Evolutionary conservation across 1,140 invertebrate species (phyloP).

Genomic region (Drosophila subobscura): DNA sequence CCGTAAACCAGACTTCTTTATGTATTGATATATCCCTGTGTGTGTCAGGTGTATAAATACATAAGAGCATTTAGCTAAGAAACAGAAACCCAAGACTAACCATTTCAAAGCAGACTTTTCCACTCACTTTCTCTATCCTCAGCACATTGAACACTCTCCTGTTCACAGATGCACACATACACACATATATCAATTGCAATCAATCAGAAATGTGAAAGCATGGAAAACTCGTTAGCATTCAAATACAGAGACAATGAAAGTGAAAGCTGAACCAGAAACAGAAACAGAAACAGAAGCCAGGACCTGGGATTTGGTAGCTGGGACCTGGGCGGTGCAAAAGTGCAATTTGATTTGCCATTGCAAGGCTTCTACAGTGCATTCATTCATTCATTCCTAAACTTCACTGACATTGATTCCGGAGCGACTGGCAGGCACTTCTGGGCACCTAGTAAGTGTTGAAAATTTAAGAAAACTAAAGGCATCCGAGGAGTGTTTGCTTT

Average conservation of each 20-base stretch:
- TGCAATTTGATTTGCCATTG: slow-evolving; percentile 43
- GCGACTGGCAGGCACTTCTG: slow-evolving; percentile 36
- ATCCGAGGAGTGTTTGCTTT: slow-evolving; percentile 19
- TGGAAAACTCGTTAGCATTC: slow-evolving; percentile 31
- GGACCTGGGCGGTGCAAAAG: slow-evolving; percentile 2
- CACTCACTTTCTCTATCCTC: no score
- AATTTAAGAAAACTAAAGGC: slow-evolving; percentile 39
- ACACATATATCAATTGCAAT: slow-evolving; percentile 16
- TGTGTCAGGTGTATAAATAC: no score
- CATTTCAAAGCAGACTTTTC: no score
- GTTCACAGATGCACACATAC: no score
- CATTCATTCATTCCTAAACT: slow-evolving; percentile 24
- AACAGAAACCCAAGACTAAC: no score
- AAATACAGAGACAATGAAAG: slow-evolving; percentile 5
- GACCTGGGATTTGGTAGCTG: no score
- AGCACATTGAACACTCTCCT: no score
- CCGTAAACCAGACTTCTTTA: no score
- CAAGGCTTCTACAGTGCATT: not conserved
- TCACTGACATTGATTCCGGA: slow-evolving; percentile 36
- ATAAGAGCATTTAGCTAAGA: no score
- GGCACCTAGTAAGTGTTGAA: slow-evolving; percentile 52
- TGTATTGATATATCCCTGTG: no score
- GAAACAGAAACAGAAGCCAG: slow-evolving; percentile 13
- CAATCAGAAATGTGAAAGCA: slow-evolving; percentile 24
- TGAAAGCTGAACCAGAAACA: slow-evolving; percentile 1